Conservation (phyloP, 2,888 invertebrate species). For the Carpatolechia fugitivella region DNA sequence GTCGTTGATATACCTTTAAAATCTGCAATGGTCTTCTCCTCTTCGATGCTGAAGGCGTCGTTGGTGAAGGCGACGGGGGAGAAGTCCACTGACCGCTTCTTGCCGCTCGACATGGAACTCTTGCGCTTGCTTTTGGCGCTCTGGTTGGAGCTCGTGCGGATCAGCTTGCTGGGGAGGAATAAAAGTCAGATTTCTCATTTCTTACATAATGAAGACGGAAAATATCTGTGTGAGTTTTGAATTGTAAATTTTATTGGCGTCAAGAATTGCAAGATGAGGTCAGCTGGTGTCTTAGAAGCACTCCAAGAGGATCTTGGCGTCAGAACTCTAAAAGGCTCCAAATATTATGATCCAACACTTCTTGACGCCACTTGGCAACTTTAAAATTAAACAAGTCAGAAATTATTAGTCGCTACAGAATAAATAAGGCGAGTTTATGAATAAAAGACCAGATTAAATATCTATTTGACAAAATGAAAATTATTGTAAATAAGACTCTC, state of each 20-base stretch:
- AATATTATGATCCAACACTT: too few species aligned
- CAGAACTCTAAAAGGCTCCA: not conserved
- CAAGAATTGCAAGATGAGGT: too few species aligned
- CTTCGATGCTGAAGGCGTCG: constrained; percentile 50
- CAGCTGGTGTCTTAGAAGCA: too few species aligned
- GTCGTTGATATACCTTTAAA: constrained; percentile 29
- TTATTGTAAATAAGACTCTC: constrained; percentile 18
- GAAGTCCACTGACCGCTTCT: constrained; percentile 65
- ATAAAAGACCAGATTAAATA: too few species aligned
- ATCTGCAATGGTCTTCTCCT: constrained; percentile 36
- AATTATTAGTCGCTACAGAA: too few species aligned
- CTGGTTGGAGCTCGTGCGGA: constrained; percentile 48
- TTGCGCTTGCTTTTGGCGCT: constrained; percentile 45
- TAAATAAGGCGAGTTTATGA: too few species aligned
- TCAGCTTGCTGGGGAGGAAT: constrained; percentile 39
- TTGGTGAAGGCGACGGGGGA: constrained; percentile 48
- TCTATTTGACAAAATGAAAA: too few species aligned
- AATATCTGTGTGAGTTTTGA: too few species aligned
- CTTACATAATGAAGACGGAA: too few species aligned
- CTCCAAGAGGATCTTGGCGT: not conserved
- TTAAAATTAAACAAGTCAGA: too few species aligned
- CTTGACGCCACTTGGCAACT: too few species aligned
- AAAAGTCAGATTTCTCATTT: not conserved
- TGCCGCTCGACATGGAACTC: constrained; percentile 37
- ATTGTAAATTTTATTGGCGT: too few species aligned